These are phyloP conservation scores for Oreohelix idahoensis DNA, from an alignment of 1,140 invertebrate genomes.

Conservation along the genomic window DNA sequence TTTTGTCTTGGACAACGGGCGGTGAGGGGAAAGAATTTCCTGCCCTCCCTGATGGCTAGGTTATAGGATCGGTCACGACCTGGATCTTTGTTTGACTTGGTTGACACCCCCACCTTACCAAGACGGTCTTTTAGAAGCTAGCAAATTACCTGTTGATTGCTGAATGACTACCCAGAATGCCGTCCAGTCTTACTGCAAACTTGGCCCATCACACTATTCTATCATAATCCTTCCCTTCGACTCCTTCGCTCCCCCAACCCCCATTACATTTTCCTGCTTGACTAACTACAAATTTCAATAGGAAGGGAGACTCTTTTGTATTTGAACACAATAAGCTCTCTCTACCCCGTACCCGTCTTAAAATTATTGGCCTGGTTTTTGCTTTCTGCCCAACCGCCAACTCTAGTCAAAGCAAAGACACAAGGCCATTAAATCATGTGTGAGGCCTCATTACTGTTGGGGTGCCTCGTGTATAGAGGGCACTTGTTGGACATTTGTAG, in stretches of 20 bases:
- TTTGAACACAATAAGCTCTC: neutral
- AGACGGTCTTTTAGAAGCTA: neutral
- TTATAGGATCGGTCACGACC: constrained; percentile 14
- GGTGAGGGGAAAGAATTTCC: neutral
- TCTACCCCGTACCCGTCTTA: neutral
- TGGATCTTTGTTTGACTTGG: constrained; percentile 1
- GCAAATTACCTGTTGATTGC: constrained; percentile 14
- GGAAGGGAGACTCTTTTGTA: neutral
- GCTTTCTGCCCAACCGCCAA: neutral
- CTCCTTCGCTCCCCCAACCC: neutral
- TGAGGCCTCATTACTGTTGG: neutral
- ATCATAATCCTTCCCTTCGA: too few relatives aligned
- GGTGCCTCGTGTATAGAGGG: neutral
- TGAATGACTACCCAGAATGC: neutral
- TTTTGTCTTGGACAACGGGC: constrained; percentile 10
- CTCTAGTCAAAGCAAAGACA: neutral
- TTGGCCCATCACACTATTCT: too few relatives aligned
- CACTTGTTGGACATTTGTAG: neutral
- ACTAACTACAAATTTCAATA: neutral
- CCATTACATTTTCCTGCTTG: neutral
- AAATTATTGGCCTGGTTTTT: neutral
- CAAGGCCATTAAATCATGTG: neutral
- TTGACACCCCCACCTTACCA: neutral
- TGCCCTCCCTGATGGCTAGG: neutral
- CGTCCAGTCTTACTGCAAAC: too few relatives aligned